A percentile compares a stretch with the other conserved stretches of the same genome.
These are phyloP conservation scores for Lycocorax pyrrhopterus DNA, from an alignment of 2,113 vertebrate species.

Conservation along the genomic window DNA sequence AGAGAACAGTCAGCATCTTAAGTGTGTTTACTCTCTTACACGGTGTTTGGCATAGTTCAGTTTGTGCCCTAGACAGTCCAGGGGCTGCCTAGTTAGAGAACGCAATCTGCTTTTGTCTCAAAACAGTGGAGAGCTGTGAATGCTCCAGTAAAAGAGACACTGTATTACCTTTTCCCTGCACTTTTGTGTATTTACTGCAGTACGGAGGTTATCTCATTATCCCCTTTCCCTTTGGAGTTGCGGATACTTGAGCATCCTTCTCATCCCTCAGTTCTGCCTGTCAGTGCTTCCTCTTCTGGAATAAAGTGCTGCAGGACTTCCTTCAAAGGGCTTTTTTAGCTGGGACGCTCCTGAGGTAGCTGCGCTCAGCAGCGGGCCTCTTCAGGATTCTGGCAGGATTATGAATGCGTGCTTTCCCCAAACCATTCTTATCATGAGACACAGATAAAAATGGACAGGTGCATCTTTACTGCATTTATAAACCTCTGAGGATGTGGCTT, in stretches of 20 bases:
- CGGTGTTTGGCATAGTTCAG: background rate
- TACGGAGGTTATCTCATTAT: background rate
- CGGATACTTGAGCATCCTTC: background rate
- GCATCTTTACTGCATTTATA: background rate
- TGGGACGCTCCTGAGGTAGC: background rate
- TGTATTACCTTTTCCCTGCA: background rate
- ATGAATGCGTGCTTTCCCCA: background rate
- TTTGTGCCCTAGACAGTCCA: background rate
- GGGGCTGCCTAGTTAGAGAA: background rate
- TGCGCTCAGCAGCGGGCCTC: background rate
- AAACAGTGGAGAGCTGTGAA: background rate
- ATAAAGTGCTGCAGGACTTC: background rate
- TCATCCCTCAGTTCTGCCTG: background rate
- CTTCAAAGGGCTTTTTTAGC: background rate
- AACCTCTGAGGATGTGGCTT: background rate
- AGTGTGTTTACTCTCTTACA: background rate
- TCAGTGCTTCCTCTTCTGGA: background rate
- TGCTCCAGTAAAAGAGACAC: background rate
- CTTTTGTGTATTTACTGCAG: background rate
- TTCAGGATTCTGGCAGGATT: background rate
- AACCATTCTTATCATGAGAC: background rate
- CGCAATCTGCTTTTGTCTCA: background rate
- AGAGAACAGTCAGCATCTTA: background rate
- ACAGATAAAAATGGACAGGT: background rate
- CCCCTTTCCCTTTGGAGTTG: background rate